Evolutionary conservation across 2,888 invertebrate genomes (phyloP).

Genomic region (Schizaphis graminum): DNA sequence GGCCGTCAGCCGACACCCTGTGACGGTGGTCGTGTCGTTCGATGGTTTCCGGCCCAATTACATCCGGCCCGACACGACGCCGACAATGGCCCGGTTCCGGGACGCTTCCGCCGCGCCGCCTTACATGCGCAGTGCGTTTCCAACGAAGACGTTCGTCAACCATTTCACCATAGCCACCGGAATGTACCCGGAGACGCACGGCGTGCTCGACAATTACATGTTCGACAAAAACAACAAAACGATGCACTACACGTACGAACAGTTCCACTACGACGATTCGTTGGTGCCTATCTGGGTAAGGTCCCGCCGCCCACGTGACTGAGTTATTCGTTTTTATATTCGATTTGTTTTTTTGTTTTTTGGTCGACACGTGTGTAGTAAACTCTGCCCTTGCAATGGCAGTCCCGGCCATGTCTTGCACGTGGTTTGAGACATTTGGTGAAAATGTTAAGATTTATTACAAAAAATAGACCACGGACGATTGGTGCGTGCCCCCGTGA

Average conservation of each 20-base stretch:
- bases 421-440: no score
- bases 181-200: conserved; percentile 78
- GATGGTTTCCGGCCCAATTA: conserved; percentile 76
- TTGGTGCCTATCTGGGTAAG: conserved; percentile 76
- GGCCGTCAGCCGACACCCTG: conserved; percentile 71
- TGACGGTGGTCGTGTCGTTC: conserved; percentile 77
- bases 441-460: neutral
- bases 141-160: conserved; percentile 83
- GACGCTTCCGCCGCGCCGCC: conserved; percentile 75
- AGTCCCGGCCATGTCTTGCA: neutral
- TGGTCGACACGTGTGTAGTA: neutral
- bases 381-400: neutral
- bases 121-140: conserved; percentile 76
- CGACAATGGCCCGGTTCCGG: conserved; percentile 75
- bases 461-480: no score
- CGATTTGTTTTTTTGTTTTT: no score
- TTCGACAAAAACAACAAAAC: conserved; percentile 73
- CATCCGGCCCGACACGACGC: conserved; percentile 71
- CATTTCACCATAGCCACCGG: conserved; percentile 82
- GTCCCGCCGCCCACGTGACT: conserved; percentile 7
- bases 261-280: conserved; percentile 74
- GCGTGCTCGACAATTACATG: conserved; percentile 77
- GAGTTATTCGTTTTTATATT: neutral
- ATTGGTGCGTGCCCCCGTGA: no score
- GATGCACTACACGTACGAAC: conserved; percentile 70